Evolutionary conservation across 2,888 invertebrate genomes (phyloP).

Genomic region (Noctua comes): DNA sequence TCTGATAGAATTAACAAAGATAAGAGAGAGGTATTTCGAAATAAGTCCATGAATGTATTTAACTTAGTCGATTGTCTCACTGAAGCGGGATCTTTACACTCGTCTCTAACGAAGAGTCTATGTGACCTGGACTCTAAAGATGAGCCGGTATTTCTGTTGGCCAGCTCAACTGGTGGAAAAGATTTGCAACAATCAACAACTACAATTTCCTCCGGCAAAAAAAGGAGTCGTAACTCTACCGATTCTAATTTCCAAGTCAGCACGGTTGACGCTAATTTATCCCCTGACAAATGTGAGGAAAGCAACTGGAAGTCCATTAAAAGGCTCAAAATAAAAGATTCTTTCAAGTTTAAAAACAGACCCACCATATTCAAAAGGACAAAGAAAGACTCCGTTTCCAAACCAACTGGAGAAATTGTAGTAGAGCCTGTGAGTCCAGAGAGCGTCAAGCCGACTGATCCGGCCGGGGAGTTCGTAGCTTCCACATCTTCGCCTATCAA

Average conservation of each 20-base stretch:
- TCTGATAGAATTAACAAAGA: slow-evolving; percentile 80
- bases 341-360: slow-evolving; percentile 88
- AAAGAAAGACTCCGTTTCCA: slow-evolving; percentile 85
- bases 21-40: slow-evolving; percentile 88
- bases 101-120: slow-evolving; percentile 86
- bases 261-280: slow-evolving; percentile 81
- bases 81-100: slow-evolving; percentile 85
- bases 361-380: slow-evolving; percentile 87
- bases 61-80: slow-evolving; percentile 87
- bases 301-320: slow-evolving; percentile 89
- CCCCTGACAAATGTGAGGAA: slow-evolving; percentile 87
- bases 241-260: slow-evolving; percentile 87
- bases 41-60: slow-evolving; percentile 88
- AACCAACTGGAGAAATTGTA: slow-evolving; percentile 83
- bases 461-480: slow-evolving; percentile 85
- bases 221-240: slow-evolving; percentile 87
- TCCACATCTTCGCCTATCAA: slow-evolving; percentile 87
- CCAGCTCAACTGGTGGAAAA: slow-evolving; percentile 79
- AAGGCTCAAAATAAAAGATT: slow-evolving; percentile 88
- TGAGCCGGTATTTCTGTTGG: slow-evolving; percentile 81
- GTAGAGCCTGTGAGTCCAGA: slow-evolving; percentile 86
- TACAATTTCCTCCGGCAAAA: slow-evolving; percentile 88
- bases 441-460: slow-evolving; percentile 84
- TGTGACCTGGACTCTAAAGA: slow-evolving; percentile 87
- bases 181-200: slow-evolving; percentile 86